Percentiles rank a stretch among this genome's conserved stretches.
Conservation (phyloP, 2,113 vertebrate species). For the Menura novaehollandiae region DNA sequence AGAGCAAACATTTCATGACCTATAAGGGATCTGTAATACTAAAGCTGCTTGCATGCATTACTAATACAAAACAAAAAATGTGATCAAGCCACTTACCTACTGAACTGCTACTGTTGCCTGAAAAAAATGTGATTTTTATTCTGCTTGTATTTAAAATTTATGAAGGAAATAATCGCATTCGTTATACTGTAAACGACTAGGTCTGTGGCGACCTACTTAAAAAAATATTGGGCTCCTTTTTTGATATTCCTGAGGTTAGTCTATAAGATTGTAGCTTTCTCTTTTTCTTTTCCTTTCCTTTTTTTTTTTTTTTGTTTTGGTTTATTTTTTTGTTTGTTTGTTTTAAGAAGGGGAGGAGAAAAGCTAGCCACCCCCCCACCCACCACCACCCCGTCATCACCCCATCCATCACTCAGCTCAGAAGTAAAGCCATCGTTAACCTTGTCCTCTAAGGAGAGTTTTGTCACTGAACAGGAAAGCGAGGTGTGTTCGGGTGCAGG, state of each 20-base stretch:
- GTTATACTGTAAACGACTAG: slow-evolving; percentile 75
- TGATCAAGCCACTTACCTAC: slow-evolving; percentile 81
- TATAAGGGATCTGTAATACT: slow-evolving; percentile 68
- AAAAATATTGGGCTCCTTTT: slow-evolving; percentile 62
- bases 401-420: slow-evolving; percentile 53
- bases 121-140: slow-evolving; percentile 82
- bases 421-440: slow-evolving; percentile 45
- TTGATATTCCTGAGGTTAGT: slow-evolving; percentile 58
- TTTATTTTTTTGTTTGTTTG: not conserved
- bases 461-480: slow-evolving; percentile 33
- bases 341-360: slow-evolving; percentile 39
- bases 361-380: slow-evolving; percentile 1
- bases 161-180: slow-evolving; percentile 78
- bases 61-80: slow-evolving; percentile 77
- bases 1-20: slow-evolving; percentile 5
- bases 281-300: not conserved
- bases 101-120: slow-evolving; percentile 84
- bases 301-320: no score
- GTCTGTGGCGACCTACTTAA: slow-evolving; percentile 58
- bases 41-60: slow-evolving; percentile 84
- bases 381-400: not conserved
- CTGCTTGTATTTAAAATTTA: slow-evolving; percentile 80
- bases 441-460: slow-evolving; percentile 22
- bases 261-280: slow-evolving; percentile 46
- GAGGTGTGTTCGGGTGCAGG: slow-evolving; percentile 12